A percentile compares a stretch with the other conserved stretches of the same genome.
These are phyloP conservation scores for Manacus vitellinus DNA, from an alignment of 2,113 vertebrate species.

Conservation along the genomic window DNA sequence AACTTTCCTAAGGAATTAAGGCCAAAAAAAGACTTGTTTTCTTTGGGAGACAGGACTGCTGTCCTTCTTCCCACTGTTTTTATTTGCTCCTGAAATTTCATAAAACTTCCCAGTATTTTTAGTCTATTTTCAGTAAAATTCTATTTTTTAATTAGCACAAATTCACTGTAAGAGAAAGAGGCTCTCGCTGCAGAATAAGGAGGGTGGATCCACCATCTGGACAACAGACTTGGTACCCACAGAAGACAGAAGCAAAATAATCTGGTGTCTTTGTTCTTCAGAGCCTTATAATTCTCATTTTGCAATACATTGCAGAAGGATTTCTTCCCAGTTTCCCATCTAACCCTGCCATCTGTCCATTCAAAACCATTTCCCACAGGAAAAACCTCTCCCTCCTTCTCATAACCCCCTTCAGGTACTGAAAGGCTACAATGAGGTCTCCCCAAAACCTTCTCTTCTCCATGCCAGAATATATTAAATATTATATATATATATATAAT, in stretches of 20 bases:
- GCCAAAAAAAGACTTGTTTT: background rate
- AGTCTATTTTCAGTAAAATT: background rate
- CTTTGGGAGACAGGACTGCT: background rate
- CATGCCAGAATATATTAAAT: background rate
- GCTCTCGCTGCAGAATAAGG: background rate
- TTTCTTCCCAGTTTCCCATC: background rate
- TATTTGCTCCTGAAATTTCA: background rate
- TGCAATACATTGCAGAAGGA: background rate
- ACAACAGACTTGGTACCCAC: background rate
- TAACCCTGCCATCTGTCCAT: background rate
- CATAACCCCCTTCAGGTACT: background rate
- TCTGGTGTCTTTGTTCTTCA: background rate
- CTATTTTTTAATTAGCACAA: background rate
- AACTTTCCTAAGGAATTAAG: background rate
- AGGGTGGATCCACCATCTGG: background rate
- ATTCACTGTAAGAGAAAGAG: background rate
- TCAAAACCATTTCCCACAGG: background rate
- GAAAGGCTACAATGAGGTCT: background rate
- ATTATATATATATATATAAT: no score
- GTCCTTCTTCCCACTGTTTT: background rate
- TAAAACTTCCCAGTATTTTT: background rate
- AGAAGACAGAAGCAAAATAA: background rate
- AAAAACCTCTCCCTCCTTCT: background rate
- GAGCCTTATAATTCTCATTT: background rate
- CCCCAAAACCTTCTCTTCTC: background rate